phyloP scores from a whole-genome alignment of 2,113 vertebrate species.

The Chauna torquata region DNA sequence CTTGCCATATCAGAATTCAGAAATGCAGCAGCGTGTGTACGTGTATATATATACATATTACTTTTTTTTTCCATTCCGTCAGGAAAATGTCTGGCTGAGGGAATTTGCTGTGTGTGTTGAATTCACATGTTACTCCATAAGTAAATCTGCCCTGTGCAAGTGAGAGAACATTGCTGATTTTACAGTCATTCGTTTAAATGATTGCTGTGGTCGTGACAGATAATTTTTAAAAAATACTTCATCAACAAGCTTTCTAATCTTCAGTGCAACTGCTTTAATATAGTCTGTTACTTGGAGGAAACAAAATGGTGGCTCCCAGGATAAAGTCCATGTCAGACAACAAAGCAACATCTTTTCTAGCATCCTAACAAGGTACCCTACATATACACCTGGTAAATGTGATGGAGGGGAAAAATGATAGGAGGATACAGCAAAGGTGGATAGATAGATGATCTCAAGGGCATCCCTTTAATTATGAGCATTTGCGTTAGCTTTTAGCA shows the following conservation, averaged over 20 bases:
- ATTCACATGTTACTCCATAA: background rate
- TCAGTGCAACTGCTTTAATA: background rate
- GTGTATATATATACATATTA: background rate
- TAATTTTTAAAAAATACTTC: background rate
- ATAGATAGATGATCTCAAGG: background rate
- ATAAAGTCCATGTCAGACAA: background rate
- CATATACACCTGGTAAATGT: background rate
- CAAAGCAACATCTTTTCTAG: background rate
- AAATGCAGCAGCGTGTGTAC: background rate
- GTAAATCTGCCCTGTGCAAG: background rate
- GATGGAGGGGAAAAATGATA: background rate
- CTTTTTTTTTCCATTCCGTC: background rate
- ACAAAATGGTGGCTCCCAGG: background rate
- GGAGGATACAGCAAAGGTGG: background rate
- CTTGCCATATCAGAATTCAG: constrained; percentile 9
- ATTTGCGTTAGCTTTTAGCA: background rate
- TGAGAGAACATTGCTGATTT: background rate
- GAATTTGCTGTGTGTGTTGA: background rate
- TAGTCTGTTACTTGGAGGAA: background rate
- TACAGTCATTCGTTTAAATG: background rate
- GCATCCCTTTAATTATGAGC: background rate
- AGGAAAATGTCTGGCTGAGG: background rate
- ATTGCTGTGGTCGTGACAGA: background rate
- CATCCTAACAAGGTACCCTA: background rate
- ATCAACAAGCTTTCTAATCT: background rate